Evolutionary conservation across 2,113 vertebrate genomes (phyloP), one percentile per base, ranked within the genome.

Genomic region (Xiphophorus maculatus): DNA sequence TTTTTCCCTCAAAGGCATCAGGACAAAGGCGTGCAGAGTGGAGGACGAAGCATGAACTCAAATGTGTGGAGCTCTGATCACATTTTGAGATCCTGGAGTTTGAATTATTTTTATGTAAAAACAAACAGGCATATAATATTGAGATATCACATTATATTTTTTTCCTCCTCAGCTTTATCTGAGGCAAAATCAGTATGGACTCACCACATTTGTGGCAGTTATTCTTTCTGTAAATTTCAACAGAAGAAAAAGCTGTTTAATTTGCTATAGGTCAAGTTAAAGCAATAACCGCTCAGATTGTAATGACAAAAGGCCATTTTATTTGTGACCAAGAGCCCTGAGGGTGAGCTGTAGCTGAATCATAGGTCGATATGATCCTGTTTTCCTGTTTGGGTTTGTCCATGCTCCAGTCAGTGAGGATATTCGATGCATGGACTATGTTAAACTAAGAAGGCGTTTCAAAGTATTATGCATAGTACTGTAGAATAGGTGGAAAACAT

Each of bases 311-410:
- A 58, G 76, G 35, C 77, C 37, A 62, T 83, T 82, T 79, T 63
- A 75, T 65, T 48, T 71, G 83, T 33, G 54, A 63, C 48, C 58
- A 25, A 44, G 65, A 72, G 71, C 71, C 76, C 77, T 22, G 11
- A 54, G 79, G 27, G 61, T 63, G 8, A 65, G 64, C 64, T 69
- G 64, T 63, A 62, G 66, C 58, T 14, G 64, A 40, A 40, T 40
- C 13, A 54, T 11, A n/a, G 68, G 80, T 69, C 37, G 19, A 88
- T 89, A 30, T 15, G 58, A 61, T 76, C 82, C 87, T 54, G 66
- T 69, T 66, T 37, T 12, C 54, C 71, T 48, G 61, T 17, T 4
- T 48, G 69, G 70, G 51, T 44, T 79, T 71, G 37, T 69, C 4
- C 2, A 63, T 48, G 71, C 63, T 84, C 15, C 70, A 80, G 51